These are phyloP conservation scores for Melanophora roralis DNA, from an alignment of 2,888 invertebrate species.

Conservation along the genomic window DNA sequence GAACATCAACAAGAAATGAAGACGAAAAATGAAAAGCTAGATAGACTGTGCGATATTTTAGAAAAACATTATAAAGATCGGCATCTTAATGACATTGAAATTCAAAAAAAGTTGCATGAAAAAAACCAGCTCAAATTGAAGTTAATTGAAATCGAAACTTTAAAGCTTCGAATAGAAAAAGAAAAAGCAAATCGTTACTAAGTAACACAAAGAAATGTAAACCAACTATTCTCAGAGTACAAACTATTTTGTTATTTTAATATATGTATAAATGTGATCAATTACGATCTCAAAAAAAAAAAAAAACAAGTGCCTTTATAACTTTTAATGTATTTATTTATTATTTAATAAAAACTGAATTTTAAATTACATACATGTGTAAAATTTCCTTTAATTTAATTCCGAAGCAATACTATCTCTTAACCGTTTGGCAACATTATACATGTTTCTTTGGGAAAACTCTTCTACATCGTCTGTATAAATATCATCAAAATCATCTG, in stretches of 20 bases:
- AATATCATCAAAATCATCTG: background rate
- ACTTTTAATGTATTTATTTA: background rate
- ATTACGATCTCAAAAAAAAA: background rate
- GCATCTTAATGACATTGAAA: background rate
- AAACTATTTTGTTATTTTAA: too few relatives aligned
- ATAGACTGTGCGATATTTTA: background rate
- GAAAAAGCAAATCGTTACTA: background rate
- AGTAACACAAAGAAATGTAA: background rate
- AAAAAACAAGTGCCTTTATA: background rate
- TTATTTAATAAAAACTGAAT: background rate
- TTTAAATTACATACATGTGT: background rate
- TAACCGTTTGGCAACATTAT: slow-evolving; percentile 1
- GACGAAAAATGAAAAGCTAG: slow-evolving; percentile 1
- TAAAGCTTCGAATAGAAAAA: background rate
- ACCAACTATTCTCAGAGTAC: background rate
- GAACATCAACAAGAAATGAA: background rate
- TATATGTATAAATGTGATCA: background rate
- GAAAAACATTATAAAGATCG: background rate
- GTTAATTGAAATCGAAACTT: background rate
- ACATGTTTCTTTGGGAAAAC: background rate
- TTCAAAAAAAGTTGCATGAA: background rate
- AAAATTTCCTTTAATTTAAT: background rate
- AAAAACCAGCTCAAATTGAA: slow-evolving; percentile 1
- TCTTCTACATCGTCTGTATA: background rate
- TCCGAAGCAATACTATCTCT: background rate